Evolutionary conservation across 2,113 vertebrate genomes (phyloP).

Genomic region (Heterocephalus glaber): DNA sequence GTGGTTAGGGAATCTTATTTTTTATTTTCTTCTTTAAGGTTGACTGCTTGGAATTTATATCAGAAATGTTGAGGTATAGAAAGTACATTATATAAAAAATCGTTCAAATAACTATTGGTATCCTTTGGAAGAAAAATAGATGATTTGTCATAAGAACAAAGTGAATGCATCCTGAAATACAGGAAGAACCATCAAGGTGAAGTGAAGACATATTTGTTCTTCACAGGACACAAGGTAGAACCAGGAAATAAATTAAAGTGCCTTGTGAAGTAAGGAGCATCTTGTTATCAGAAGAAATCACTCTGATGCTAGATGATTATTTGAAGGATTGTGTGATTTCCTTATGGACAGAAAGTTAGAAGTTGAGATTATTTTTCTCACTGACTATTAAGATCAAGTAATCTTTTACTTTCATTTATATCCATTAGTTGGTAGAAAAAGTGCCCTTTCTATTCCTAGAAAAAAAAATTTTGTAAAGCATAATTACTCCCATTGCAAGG

Average conservation of each 20-base stretch:
- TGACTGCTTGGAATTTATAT: neutral
- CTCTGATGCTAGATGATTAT: neutral
- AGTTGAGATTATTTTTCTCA: neutral
- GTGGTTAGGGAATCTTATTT: neutral
- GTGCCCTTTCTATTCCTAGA: neutral
- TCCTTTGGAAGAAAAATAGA: neutral
- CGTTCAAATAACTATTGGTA: neutral
- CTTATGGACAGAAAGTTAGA: neutral
- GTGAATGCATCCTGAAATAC: neutral
- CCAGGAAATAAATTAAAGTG: neutral
- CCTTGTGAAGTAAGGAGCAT: neutral
- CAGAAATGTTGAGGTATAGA: neutral
- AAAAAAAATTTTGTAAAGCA: constrained; percentile 11
- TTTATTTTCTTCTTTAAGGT: neutral
- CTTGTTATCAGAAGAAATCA: neutral
- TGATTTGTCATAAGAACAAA: neutral
- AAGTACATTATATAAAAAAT: neutral
- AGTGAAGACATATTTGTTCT: neutral
- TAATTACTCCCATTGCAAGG: constrained; percentile 40
- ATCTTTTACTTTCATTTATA: neutral
- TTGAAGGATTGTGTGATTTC: neutral
- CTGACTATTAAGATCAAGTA: neutral
- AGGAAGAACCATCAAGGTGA: neutral
- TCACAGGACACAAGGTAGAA: neutral
- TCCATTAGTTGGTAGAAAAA: neutral